A percentile compares a stretch with the other conserved stretches of the same genome.
phyloP scores from a whole-genome alignment of 2,797 vertebrate species.

The Hydrolagus colliei region DNA sequence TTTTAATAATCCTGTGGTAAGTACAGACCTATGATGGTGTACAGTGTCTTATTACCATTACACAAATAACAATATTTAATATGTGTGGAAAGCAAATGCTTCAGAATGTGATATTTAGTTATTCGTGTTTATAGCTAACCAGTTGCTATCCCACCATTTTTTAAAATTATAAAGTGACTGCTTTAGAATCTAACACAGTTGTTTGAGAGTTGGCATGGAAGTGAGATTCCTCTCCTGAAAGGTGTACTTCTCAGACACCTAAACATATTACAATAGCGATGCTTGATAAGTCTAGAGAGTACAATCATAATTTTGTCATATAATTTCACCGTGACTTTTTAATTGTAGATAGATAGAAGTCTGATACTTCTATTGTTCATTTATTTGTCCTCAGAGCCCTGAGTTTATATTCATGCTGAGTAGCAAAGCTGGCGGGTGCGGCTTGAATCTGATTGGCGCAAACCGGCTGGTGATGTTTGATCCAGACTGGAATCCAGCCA shows the following conservation, averaged over 20 bases:
- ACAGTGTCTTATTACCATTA: not conserved
- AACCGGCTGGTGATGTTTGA: constrained; percentile 96
- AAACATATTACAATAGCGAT: not conserved
- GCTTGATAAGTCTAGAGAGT: not conserved
- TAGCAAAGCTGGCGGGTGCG: constrained; percentile 94
- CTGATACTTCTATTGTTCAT: not conserved
- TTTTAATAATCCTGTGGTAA: constrained; percentile 82
- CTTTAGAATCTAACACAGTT: not conserved
- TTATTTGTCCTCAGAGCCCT: constrained; percentile 62
- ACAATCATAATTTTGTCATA: not conserved
- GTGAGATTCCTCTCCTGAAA: too few relatives aligned
- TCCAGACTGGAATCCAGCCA: constrained; percentile 96
- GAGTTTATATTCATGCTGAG: constrained; percentile 98
- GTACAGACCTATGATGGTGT: constrained; percentile 37
- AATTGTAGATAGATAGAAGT: not conserved
- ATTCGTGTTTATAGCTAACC: too few relatives aligned
- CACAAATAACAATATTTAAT: not conserved
- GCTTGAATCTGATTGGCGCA: constrained; percentile 91
- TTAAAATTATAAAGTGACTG: too few relatives aligned
- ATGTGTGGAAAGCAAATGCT: not conserved
- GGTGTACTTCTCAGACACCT: too few relatives aligned
- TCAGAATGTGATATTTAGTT: not conserved
- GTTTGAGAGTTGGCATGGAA: not conserved
- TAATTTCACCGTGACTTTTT: not conserved
- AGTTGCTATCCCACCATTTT: too few relatives aligned